These are phyloP conservation scores for Hermaeophaga mercurialis DNA, from an alignment of 2,888 invertebrate species.

Conservation along the genomic window DNA sequence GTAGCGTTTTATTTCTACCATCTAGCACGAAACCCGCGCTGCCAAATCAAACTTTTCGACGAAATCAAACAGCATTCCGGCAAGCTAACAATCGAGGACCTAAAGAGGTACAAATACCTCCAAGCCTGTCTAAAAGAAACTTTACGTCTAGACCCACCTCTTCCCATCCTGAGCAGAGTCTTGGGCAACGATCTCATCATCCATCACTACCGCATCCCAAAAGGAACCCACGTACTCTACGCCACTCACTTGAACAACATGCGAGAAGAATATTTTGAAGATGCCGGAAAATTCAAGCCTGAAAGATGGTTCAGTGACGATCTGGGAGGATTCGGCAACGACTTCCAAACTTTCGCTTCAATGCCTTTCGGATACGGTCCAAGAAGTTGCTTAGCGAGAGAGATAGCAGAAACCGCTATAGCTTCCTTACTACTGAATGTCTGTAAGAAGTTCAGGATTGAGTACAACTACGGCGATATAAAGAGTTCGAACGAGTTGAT, in stretches of 20 bases:
- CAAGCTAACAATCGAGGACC: slow-evolving; percentile 29
- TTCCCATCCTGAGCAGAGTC: slow-evolving; percentile 67
- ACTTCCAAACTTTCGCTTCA: slow-evolving; percentile 61
- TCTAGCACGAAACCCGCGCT: slow-evolving; percentile 67
- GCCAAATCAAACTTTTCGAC: slow-evolving; percentile 66
- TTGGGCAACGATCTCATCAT: slow-evolving; percentile 65
- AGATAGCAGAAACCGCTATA: slow-evolving; percentile 66
- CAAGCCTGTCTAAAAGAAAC: slow-evolving; percentile 70
- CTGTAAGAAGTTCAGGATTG: slow-evolving; percentile 65
- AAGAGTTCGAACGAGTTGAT: slow-evolving; percentile 63
- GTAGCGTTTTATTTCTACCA: slow-evolving; percentile 69
- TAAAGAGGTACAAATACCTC: slow-evolving; percentile 60
- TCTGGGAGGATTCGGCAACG: slow-evolving; percentile 35
- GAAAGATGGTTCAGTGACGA: slow-evolving; percentile 64
- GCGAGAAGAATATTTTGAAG: slow-evolving; percentile 69
- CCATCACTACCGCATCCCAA: slow-evolving; percentile 63
- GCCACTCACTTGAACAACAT: slow-evolving; percentile 66
- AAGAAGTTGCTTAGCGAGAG: slow-evolving; percentile 67
- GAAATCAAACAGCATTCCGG: slow-evolving; percentile 60
- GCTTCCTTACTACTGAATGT: slow-evolving; percentile 64
- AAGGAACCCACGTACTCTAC: slow-evolving; percentile 68
- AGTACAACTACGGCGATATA: slow-evolving; percentile 72
- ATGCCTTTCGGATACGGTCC: slow-evolving; percentile 70
- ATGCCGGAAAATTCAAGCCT: slow-evolving; percentile 65
- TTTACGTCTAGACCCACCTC: slow-evolving; percentile 67